Conservation (phyloP, 2,113 vertebrate genomes). For the Atherinomorus stipes region DNA sequence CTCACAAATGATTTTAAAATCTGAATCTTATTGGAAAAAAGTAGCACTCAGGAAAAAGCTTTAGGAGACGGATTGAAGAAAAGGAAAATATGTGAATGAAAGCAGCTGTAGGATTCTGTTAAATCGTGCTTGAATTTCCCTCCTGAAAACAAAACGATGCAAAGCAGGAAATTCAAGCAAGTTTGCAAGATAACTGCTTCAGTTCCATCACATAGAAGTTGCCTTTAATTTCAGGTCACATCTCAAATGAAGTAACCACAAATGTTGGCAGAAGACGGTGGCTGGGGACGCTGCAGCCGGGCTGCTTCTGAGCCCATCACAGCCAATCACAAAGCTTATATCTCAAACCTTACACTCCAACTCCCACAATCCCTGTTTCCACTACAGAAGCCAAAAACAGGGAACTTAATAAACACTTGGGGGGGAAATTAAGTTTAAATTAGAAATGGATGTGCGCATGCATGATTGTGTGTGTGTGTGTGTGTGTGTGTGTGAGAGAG, state of each 20-base stretch:
- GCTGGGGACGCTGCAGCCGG: too few relatives aligned
- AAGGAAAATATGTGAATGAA: too few relatives aligned
- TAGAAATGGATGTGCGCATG: slow-evolving; percentile 50
- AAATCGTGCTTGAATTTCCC: too few relatives aligned
- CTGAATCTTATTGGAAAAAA: too few relatives aligned
- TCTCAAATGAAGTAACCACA: not conserved
- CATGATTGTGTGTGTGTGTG: slow-evolving; percentile 8
- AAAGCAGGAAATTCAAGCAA: too few relatives aligned
- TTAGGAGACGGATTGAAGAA: too few relatives aligned
- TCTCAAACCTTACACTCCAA: slow-evolving; percentile 44
- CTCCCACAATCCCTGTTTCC: slow-evolving; percentile 64
- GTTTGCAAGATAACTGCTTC: too few relatives aligned
- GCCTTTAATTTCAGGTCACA: not conserved
- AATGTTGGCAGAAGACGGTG: not conserved
- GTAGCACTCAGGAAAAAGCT: too few relatives aligned
- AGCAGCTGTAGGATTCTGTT: too few relatives aligned
- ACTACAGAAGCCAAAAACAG: slow-evolving; percentile 6
- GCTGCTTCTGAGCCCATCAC: slow-evolving; percentile 5
- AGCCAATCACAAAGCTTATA: slow-evolving; percentile 3
- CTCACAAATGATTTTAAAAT: too few relatives aligned
- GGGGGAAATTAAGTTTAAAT: slow-evolving; percentile 50
- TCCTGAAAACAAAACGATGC: too few relatives aligned
- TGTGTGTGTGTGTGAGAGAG: slow-evolving; percentile 11
- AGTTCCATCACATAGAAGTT: not conserved
- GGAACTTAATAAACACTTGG: slow-evolving; percentile 43